Evolutionary conservation across 2,113 vertebrate genomes (phyloP), one percentile per base, ranked within the genome.

Genomic region (pig (Sus scrofa)): DNA sequence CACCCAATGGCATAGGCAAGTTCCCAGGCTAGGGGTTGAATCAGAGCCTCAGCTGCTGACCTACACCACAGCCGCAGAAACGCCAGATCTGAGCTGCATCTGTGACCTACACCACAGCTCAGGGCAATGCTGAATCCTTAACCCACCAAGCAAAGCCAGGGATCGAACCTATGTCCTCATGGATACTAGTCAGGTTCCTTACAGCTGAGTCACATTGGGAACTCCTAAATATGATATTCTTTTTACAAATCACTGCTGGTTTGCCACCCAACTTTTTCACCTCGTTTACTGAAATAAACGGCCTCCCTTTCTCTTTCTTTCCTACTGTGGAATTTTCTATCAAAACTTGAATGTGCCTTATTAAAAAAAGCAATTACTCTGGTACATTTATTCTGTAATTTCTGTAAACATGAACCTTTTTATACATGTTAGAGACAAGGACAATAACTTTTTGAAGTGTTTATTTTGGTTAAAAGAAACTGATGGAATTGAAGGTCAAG

Each of bases 381-480:
- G 71, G 83, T 9, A 92, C 52, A 8, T 83, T 65, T n/a, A 90
- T 96, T 73, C 52, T 91, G 34, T 65, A 77, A 50, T 15, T 84
- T 84, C 92, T 96, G 39, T 75, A 93, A 97, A 87, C 27, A 16
- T 74, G 24, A 79, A 34, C 27, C 50, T 84, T 95, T 98, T 89
- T 56, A 96, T 95, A 94, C 6, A 96, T 37, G n/a, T 96, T 34
- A 92, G 22, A 98, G 27, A 1, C 94, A 98, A 96, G 62, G 68
- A 97, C 92, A 92, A 85, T 74, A 92, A 92, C 56, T 91, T 96
- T 97, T 94, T 97, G 89, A 63, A 71, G 56, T 98, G 77, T 98
- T 98, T 98, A 98, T 98, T 98, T 98, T 98, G 97, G 77, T 97
- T 90, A 93, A 98, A 98, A 98, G 85, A 97, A 97, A 97, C 4